These are phyloP conservation scores for Sialia sialis DNA, from an alignment of 2,113 vertebrate genomes.

Conservation along the genomic window DNA sequence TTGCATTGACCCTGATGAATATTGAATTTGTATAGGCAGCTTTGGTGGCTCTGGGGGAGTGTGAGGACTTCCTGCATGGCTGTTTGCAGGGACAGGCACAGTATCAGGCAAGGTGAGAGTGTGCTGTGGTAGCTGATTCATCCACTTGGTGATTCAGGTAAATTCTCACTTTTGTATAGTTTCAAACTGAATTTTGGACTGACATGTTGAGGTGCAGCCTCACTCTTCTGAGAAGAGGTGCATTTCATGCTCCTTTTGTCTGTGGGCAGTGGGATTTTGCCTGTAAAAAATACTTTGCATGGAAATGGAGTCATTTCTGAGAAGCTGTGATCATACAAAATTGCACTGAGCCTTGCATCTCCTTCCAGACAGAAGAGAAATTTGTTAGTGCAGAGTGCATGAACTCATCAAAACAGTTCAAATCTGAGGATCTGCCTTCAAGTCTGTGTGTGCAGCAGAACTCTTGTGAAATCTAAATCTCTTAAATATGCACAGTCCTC, in stretches of 20 bases:
- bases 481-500: background rate
- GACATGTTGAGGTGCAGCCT: background rate
- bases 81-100: slow-evolving; percentile 25
- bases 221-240: background rate
- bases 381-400: background rate
- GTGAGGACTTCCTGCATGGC: background rate
- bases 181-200: background rate
- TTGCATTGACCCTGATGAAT: background rate
- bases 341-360: background rate
- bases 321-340: background rate
- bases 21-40: background rate
- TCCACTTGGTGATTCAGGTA: background rate
- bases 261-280: background rate
- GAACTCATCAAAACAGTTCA: background rate
- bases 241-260: background rate
- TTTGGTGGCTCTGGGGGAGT: background rate
- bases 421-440: background rate
- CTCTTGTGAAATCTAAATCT: background rate
- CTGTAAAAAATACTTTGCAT: background rate
- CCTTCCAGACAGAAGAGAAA: background rate
- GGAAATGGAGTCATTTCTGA: background rate
- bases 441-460: background rate
- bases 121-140: background rate
- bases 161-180: background rate
- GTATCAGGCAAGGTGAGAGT: background rate